Evolutionary conservation across 1,140 invertebrate species (phyloP).

Genomic region (Platyscapa corneri): DNA sequence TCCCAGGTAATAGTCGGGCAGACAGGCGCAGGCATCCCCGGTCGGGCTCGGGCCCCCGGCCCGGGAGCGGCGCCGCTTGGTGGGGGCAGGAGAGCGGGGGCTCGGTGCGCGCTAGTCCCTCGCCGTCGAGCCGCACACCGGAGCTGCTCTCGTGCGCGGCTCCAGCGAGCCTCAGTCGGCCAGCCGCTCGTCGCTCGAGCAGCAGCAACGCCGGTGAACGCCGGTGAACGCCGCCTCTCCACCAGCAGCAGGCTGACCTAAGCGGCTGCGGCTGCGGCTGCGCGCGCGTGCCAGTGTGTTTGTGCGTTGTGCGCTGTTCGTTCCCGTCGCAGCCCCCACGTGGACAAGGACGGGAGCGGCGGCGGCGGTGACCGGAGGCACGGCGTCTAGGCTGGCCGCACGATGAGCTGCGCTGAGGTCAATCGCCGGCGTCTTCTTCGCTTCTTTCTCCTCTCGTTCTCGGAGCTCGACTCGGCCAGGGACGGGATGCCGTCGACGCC

Average conservation of each 20-base stretch:
- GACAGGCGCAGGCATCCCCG: too few relatives aligned
- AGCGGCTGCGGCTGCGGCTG: too few relatives aligned
- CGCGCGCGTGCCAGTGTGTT: slow-evolving; percentile 4
- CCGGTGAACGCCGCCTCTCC: not conserved
- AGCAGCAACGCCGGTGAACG: too few relatives aligned
- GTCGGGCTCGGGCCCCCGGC: slow-evolving; percentile 17
- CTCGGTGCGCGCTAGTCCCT: not conserved
- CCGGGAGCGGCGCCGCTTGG: not conserved
- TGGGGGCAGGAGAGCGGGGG: not conserved
- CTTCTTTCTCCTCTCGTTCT: not conserved
- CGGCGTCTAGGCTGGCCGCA: not conserved
- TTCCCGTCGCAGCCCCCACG: too few relatives aligned
- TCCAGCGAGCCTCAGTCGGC: slow-evolving; percentile 58
- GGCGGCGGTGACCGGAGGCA: not conserved
- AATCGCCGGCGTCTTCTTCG: slow-evolving; percentile 31
- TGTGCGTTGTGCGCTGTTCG: not conserved
- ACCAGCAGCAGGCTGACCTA: too few relatives aligned
- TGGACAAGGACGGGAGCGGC: too few relatives aligned
- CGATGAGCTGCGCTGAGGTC: slow-evolving; percentile 8
- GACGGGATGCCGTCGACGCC: not conserved
- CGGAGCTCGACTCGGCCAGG: not conserved
- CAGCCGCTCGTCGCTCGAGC: slow-evolving; percentile 54
- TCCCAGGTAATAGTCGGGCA: not conserved
- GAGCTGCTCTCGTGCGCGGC: slow-evolving; percentile 15
- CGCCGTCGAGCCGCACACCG: too few relatives aligned